Base-by-base conservation (phyloP, 2,888 invertebrate species). In the Cephus spinipes region DNA sequence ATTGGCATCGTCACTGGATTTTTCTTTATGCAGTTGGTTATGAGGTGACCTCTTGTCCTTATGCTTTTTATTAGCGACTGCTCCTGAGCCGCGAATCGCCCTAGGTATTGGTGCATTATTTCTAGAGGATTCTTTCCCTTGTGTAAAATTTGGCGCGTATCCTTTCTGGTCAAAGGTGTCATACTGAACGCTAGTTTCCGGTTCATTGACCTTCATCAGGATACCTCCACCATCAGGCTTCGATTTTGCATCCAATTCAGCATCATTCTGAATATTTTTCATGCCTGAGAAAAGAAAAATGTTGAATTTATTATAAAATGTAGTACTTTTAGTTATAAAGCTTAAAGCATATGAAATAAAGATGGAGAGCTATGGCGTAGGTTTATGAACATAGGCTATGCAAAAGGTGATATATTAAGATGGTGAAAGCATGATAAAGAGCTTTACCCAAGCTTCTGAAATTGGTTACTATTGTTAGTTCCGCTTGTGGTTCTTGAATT, bases 41-140 rank as follows among this genome's bases (percentile, higher is more conserved):
- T 55, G 71, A 12, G 71, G 71, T 31, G 71, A 71, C 32, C 15
- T 31, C 31, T 71, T 71, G 12, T 71, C 71, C 31, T 31, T 83
- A 9, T 76, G 77, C 73, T 87, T 84, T 73, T 83, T 83, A 11
- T 73, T 76, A 36, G 69, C 80, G 55, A 85, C 83, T 30, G 86
- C 88, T n/a, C 88, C 88, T n/a, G 87, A 85, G 31, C 87, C 89
- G 9, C 87, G 82, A 76, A 89, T 89, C 0, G 88, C 88, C 36
- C 88, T 83, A 34, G 88, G 87, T 1, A 31, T 32, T 32, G 71
- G 31, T 32, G 15, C 9, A 71, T 71, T 32, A 71, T 32, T 15
- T 32, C 23, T 55, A 23, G 23, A 55, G 23, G 55, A 23, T 9
- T 55, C 9, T 55, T 23, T 55, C 23, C 9, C 55, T 23, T 55